Conservation (phyloP, 2,797 vertebrate species). For the Tragelaphus eurycerus region DNA sequence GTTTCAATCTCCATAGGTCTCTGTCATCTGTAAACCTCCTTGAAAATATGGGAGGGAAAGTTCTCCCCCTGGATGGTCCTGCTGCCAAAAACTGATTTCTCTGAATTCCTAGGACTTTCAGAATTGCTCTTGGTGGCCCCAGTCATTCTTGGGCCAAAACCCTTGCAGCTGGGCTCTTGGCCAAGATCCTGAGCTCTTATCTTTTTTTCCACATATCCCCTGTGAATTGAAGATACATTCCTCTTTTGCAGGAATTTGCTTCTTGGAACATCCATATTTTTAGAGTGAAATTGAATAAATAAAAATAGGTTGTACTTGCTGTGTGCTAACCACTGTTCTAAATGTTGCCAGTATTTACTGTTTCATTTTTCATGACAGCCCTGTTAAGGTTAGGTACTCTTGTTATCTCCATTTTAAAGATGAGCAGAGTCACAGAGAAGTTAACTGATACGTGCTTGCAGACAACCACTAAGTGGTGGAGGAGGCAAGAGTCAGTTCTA, state of each 20-base stretch:
- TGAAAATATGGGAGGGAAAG: neutral
- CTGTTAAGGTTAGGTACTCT: neutral
- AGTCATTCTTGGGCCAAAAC: neutral
- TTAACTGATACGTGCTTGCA: neutral
- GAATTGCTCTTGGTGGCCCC: neutral
- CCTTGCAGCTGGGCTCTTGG: conserved; percentile 8
- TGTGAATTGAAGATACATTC: conserved; percentile 43
- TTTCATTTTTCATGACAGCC: neutral
- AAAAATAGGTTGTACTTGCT: neutral
- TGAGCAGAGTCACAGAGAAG: conserved; percentile 17
- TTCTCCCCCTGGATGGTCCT: neutral
- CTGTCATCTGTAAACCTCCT: conserved; percentile 2
- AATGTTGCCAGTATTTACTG: neutral
- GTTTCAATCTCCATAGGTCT: neutral
- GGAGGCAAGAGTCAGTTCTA: neutral
- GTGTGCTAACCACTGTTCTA: neutral
- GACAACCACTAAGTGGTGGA: neutral
- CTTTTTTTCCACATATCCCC: conserved; percentile 10
- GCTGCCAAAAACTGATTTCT: neutral
- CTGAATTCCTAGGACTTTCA: neutral
- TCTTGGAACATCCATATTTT: neutral
- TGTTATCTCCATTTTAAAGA: neutral
- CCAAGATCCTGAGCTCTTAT: conserved; percentile 19
- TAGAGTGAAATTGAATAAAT: conserved; percentile 8
- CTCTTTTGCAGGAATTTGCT: conserved; percentile 26